Base-by-base conservation (phyloP, 2,797 vertebrate species). In the Pelobates cultripes region DNA sequence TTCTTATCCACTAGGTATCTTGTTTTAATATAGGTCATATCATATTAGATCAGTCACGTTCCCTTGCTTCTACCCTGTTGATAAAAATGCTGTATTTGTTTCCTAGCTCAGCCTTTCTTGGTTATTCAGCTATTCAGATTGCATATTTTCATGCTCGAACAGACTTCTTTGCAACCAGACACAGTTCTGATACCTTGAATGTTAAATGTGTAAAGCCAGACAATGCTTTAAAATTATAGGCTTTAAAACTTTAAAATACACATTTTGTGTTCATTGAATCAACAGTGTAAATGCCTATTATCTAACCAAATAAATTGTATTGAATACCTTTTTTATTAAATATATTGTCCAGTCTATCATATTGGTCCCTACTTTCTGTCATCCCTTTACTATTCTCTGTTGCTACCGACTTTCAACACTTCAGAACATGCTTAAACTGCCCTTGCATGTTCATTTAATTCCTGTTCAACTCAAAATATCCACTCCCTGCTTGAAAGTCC, bases 151-250 rank as follows among this genome's bases (percentile, higher is more conserved):
- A 84, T 76, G 77, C 77, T 70, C 76, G 67, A 84, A 28, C 68
- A 60, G 68, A 57, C 73, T 80, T 71, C 60, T 80, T 75, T 79
- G 57, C 77, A 67, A 57, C 77, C 82, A 84, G 82, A 84, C 82
- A 80, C 60, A 63, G 14, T 84, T 76, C 77, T 79, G 45, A 79
- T 84, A 84, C 77, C 66, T 72, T 84, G 82, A 84, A 84, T 84
- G 77, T 84, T 84, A 79, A 84, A 84, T 80, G 77, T 80, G 75
- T 79, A 67, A 84, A 84, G 60, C 77, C 82, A 84, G 82, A 84
- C 82, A 76, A 71, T 76, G 68, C 73, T 79, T 67, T 67, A 72
- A 79, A 79, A 84, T 79, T 57, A 78, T 43, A 69, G 67, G 82
- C 47, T 44, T 68, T 45, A 57, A 47, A 66, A 84, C 67, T 79